Base-by-base conservation (phyloP, 2,888 invertebrate species). In the Nemotelus pantherinus region DNA sequence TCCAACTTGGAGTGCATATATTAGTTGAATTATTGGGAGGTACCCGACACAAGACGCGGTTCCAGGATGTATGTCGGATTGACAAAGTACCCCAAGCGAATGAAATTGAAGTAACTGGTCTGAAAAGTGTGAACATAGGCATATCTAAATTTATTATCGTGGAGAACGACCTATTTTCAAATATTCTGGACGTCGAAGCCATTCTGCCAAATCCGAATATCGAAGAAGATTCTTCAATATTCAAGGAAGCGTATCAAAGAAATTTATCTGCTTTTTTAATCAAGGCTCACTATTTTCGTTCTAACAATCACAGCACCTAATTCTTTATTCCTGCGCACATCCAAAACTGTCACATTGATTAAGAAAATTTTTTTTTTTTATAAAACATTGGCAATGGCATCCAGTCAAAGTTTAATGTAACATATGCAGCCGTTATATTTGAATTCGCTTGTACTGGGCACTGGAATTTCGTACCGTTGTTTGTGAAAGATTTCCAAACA, bases 131-230 rank as follows among this genome's bases (percentile, higher is more conserved):
- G 53, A 50, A 50, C 53, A 58, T 58, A 58, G 25, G 58, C 58
- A 58, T n/a, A n/a, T 58, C 25, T 58, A 4, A 58, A 58, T 58
- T 63, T 63, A 63, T 41, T 63, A 63, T 63, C 43, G 63, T 63
- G 63, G 63, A 63, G 41, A 63, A 63, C 63, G 63, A n/a, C 63
- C 63, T 7, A 65, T 65, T 65, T 45, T 65, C 65, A 45, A 65
- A 45, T 47, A n/a, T 3, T 41, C 2, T 44, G 25, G 47, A 65
- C 45, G 43, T 65, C 45, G 9, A 47, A 65, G 9, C 47, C 48
- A 65, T 65, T 65, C 65, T 65, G n/a, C 65, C 25, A 44, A 65
- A 4, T 65, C 65, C 65, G n/a, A 47, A 65, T 47, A 47, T 65
- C n/a, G 65, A 65, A 65, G 47, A 65, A 65, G 7, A 65, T 10